phyloP scores from a whole-genome alignment of 2,888 invertebrate species.

The Diarsia dahlii region DNA sequence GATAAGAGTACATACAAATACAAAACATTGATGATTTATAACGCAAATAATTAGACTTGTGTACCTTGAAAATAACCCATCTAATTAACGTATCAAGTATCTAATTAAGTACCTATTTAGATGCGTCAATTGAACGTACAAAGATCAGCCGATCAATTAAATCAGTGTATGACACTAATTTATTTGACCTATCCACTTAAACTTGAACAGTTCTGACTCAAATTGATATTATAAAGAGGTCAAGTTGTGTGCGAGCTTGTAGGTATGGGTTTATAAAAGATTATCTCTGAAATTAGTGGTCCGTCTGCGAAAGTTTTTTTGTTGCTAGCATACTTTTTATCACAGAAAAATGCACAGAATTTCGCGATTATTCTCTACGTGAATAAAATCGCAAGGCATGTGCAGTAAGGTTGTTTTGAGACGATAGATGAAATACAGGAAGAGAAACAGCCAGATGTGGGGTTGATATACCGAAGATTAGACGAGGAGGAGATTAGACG shows the following conservation, averaged over 20 bases:
- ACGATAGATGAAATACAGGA: background rate
- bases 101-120: background rate
- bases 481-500: background rate
- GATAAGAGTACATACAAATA: background rate
- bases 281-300: background rate
- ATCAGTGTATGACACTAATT: conserved; percentile 15
- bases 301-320: background rate
- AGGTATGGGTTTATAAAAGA: background rate
- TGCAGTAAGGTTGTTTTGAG: background rate
- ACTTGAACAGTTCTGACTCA: conserved; percentile 1
- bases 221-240: background rate
- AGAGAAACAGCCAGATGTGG: background rate
- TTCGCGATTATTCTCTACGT: background rate
- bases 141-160: conserved; percentile 5
- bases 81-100: background rate
- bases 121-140: conserved; percentile 3
- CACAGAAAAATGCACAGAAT: background rate
- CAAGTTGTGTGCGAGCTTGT: background rate
- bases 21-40: background rate
- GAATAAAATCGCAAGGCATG: background rate
- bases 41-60: background rate
- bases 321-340: background rate
- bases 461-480: background rate
- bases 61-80: conserved; percentile 1
- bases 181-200: conserved; percentile 14